phyloP scores from a whole-genome alignment of 2,797 vertebrate genomes.

The Dromococcyx pavoninus region DNA sequence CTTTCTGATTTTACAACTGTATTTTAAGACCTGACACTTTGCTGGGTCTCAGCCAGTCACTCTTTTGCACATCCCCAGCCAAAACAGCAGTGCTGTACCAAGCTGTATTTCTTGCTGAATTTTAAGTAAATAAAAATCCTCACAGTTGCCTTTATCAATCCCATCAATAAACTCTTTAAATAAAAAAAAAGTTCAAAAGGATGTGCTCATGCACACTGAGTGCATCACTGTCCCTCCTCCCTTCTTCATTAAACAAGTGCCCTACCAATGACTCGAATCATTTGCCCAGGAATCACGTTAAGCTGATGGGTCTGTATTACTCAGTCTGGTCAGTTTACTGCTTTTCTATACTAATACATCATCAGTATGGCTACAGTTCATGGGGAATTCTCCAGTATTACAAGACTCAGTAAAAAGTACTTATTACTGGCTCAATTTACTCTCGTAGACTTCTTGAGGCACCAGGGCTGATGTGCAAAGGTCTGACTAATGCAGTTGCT shows the following conservation, averaged over 20 bases:
- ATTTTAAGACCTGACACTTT: not conserved
- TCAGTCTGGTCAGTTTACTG: not conserved
- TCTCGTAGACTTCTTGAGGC: not conserved
- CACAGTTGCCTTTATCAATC: not conserved
- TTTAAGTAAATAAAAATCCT: not conserved
- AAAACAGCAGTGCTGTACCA: not conserved
- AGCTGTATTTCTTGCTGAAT: not conserved
- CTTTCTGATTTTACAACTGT: not conserved
- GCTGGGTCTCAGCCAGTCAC: not conserved
- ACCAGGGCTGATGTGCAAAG: not conserved
- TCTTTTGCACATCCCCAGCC: not conserved
- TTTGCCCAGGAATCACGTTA: rapidly evolving
- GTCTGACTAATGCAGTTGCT: not conserved
- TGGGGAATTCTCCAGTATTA: not conserved
- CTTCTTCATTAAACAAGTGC: not conserved
- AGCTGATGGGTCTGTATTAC: not conserved
- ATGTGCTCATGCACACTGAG: not conserved
- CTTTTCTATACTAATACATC: not conserved
- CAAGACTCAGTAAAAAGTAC: not conserved
- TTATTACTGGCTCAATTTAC: not conserved
- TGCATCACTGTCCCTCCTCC: rapidly evolving
- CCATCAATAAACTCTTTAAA: rapidly evolving
- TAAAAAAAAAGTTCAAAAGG: not conserved
- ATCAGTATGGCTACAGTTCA: not conserved
- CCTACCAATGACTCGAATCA: rapidly evolving